A percentile compares a stretch with the other conserved stretches of the same genome.
Conservation (phyloP, 2,888 invertebrate species). For the Oligia strigilis region DNA sequence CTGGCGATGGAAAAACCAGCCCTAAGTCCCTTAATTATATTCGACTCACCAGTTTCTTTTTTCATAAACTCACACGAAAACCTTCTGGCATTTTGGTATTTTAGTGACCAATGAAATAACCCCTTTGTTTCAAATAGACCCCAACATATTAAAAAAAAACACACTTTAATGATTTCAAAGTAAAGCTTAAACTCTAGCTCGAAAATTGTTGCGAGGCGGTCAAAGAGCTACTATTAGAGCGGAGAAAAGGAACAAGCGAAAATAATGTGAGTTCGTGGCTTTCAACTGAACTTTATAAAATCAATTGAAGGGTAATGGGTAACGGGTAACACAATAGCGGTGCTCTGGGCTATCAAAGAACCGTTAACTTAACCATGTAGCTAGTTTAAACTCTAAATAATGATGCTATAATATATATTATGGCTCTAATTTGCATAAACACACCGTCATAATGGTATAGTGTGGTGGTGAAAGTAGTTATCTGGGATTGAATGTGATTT, state of each 20-base stretch:
- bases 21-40: not conserved
- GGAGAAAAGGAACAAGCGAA: constrained; percentile 40
- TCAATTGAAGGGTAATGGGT: constrained; percentile 50
- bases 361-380: constrained; percentile 27
- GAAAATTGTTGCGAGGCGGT: constrained; percentile 31
- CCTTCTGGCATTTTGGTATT: not conserved
- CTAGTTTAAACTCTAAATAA: constrained; percentile 28
- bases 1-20: too few relatives aligned
- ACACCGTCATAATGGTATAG: constrained; percentile 7
- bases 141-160: not conserved
- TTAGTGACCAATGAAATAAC: not conserved
- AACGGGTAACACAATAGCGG: constrained; percentile 39
- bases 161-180: constrained; percentile 28
- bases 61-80: not conserved
- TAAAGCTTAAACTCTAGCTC: not conserved
- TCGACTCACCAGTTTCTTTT: not conserved
- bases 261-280: constrained; percentile 44
- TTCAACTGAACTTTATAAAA: constrained; percentile 47
- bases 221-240: constrained; percentile 47
- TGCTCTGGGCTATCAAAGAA: constrained; percentile 45
- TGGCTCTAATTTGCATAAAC: constrained; percentile 12
- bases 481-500: too few relatives aligned
- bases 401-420: not conserved
- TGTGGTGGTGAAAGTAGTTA: not conserved
- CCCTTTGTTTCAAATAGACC: not conserved